Conservation (phyloP, 2,797 vertebrate species). For the Ispidina picta region DNA sequence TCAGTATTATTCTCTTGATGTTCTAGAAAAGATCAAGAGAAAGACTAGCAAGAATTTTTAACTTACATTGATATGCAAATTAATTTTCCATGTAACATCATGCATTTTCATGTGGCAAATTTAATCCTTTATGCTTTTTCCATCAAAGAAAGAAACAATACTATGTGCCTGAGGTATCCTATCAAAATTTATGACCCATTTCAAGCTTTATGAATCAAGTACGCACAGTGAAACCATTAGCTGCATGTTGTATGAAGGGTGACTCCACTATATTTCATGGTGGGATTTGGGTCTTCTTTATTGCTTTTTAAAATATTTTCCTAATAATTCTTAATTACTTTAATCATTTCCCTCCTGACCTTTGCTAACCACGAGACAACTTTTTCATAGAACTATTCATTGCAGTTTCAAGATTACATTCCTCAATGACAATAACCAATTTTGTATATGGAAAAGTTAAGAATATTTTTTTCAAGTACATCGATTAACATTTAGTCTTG, state of each 20-base stretch:
- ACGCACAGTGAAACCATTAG: neutral
- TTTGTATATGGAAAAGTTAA: neutral
- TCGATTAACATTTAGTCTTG: neutral
- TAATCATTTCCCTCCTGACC: neutral
- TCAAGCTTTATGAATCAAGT: neutral
- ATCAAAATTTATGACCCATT: slow-evolving; percentile 4
- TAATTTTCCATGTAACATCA: neutral
- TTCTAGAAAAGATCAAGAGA: slow-evolving; percentile 5
- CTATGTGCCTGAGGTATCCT: neutral
- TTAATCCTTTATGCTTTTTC: neutral
- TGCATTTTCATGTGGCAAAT: neutral
- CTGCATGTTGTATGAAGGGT: neutral
- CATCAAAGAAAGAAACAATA: neutral
- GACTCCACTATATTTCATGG: neutral
- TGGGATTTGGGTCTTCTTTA: neutral
- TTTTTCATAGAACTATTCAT: neutral
- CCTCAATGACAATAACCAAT: neutral
- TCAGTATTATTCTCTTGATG: neutral
- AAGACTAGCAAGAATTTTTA: neutral
- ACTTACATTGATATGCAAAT: neutral
- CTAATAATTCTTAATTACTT: neutral
- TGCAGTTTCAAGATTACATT: neutral
- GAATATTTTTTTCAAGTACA: neutral
- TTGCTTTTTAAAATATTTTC: neutral
- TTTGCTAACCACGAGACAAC: neutral